These are phyloP conservation scores for Dicycla oo DNA, from an alignment of 2,888 invertebrate genomes.

Conservation along the genomic window DNA sequence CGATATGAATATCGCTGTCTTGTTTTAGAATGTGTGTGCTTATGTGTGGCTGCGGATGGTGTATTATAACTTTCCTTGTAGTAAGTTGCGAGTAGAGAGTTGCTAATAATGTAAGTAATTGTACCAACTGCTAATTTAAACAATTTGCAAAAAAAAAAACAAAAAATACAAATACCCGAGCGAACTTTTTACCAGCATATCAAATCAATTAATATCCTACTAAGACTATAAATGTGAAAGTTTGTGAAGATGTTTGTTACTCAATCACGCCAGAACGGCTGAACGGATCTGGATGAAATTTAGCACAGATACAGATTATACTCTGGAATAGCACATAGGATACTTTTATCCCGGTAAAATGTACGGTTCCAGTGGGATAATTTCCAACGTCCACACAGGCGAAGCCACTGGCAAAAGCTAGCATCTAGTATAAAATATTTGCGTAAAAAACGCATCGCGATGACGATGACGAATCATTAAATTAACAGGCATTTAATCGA, in stretches of 20 bases:
- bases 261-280: too few relatives aligned
- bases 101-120: background rate
- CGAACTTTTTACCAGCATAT: constrained; percentile 21
- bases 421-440: constrained; percentile 46
- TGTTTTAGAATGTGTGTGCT: constrained; percentile 37
- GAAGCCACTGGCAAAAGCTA: too few relatives aligned
- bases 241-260: too few relatives aligned
- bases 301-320: too few relatives aligned
- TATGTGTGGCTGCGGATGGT: background rate
- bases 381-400: too few relatives aligned
- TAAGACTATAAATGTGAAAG: too few relatives aligned
- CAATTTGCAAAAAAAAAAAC: constrained; percentile 17
- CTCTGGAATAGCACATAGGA: too few relatives aligned
- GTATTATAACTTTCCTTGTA: background rate
- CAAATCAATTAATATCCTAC: constrained; percentile 62
- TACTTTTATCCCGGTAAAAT: too few relatives aligned
- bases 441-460: constrained; percentile 38
- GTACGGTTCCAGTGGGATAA: too few relatives aligned
- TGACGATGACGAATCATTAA: constrained; percentile 58
- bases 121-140: constrained; percentile 26
- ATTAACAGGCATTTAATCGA: constrained; percentile 58
- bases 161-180: constrained; percentile 2
- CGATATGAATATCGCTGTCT: constrained; percentile 67
- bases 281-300: too few relatives aligned
- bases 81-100: background rate